Conservation (phyloP, 2,113 vertebrate genomes). For the Thermophis baileyi region DNA sequence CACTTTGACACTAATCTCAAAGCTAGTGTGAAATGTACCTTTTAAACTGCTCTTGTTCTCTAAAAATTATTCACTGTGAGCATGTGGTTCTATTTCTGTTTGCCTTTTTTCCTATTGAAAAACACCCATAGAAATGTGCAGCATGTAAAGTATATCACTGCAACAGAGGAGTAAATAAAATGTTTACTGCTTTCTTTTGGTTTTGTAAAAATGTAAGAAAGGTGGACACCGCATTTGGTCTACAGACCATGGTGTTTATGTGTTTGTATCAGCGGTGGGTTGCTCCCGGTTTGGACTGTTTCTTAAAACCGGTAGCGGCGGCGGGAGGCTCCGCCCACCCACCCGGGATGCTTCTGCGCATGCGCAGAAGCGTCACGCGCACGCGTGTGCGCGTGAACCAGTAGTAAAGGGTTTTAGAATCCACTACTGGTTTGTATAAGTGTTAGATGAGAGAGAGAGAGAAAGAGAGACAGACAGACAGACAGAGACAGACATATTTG, state of each 20-base stretch:
- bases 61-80: constrained; percentile 74
- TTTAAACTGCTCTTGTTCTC: constrained; percentile 67
- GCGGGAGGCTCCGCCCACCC: too few relatives aligned
- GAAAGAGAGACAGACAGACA: too few relatives aligned
- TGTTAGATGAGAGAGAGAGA: neutral
- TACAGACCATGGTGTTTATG: neutral
- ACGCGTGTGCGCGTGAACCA: too few relatives aligned
- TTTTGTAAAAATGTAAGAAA: constrained; percentile 2
- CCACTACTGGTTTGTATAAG: too few relatives aligned
- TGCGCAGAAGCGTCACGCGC: too few relatives aligned
- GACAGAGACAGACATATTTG: too few relatives aligned
- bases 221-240: neutral
- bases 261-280: too few relatives aligned
- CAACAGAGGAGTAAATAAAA: constrained; percentile 56
- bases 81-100: constrained; percentile 60
- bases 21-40: constrained; percentile 72
- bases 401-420: too few relatives aligned
- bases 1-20: constrained; percentile 68
- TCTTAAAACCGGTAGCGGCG: too few relatives aligned
- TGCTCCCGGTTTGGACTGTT: too few relatives aligned
- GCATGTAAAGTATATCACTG: constrained; percentile 47
- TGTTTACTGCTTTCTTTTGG: constrained; percentile 43
- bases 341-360: too few relatives aligned
- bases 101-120: constrained; percentile 64
- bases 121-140: constrained; percentile 52